Percentiles rank a stretch among this genome's conserved stretches.
phyloP scores from a whole-genome alignment of 2,888 invertebrate species.

The Peribatodes rhomboidaria region DNA sequence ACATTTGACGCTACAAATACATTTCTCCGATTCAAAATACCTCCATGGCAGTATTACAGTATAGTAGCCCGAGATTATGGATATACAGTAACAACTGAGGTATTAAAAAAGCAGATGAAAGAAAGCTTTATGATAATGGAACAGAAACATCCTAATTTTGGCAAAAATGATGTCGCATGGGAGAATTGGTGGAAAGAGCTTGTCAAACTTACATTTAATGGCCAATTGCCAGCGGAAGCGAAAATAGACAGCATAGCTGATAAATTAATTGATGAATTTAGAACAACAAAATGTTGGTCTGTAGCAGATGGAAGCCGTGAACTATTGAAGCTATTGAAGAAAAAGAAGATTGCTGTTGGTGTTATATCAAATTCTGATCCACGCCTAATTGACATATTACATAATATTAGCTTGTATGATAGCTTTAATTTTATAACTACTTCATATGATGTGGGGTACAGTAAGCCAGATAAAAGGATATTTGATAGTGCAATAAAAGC shows the following conservation, averaged over 20 bases:
- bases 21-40: constrained; percentile 89
- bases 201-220: constrained; percentile 88
- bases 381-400: constrained; percentile 89
- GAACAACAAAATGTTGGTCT: constrained; percentile 91
- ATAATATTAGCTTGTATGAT: constrained; percentile 88
- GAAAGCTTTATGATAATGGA: constrained; percentile 88
- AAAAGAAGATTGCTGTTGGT: constrained; percentile 86
- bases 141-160: constrained; percentile 93
- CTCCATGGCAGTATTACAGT: constrained; percentile 92
- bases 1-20: constrained; percentile 97
- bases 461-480: constrained; percentile 92
- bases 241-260: constrained; percentile 78
- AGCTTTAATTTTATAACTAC: constrained; percentile 93
- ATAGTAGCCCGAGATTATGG: constrained; percentile 90
- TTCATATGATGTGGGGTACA: constrained; percentile 90
- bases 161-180: constrained; percentile 90
- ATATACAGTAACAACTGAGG: constrained; percentile 82
- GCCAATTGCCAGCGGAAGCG: constrained; percentile 69
- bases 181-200: constrained; percentile 93
- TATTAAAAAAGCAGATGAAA: constrained; percentile 88
- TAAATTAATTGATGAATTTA: constrained; percentile 89
- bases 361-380: constrained; percentile 97
- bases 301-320: constrained; percentile 87
- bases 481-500: constrained; percentile 88
- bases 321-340: constrained; percentile 87